phyloP scores from a whole-genome alignment of 2,888 invertebrate species.

The Oxytorus armatus region DNA sequence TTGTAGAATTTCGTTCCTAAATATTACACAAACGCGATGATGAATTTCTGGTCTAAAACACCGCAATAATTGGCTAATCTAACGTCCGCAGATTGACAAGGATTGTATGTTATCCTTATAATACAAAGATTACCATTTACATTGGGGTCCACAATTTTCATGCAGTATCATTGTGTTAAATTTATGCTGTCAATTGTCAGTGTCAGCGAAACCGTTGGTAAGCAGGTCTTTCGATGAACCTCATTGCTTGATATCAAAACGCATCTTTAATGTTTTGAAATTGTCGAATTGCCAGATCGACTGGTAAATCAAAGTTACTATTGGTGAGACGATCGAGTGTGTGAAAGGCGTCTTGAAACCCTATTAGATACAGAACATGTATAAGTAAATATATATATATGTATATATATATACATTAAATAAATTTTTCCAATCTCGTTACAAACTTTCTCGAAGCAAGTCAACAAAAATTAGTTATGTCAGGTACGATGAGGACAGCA shows the following conservation, averaged over 20 bases:
- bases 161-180: conserved; percentile 25
- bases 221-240: background rate
- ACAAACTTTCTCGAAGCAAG: background rate
- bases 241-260: conserved; percentile 75
- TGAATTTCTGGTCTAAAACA: conserved; percentile 1
- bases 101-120: conserved; percentile 7
- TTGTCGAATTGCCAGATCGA: conserved; percentile 97
- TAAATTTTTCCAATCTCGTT: background rate
- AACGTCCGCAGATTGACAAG: conserved; percentile 4
- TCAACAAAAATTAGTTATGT: too few species aligned
- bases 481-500: too few species aligned
- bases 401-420: background rate
- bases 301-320: conserved; percentile 96
- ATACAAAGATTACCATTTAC: conserved; percentile 13
- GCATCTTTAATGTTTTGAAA: conserved; percentile 99
- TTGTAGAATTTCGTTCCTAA: background rate
- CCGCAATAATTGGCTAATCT: background rate
- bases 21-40: background rate
- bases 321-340: conserved; percentile 94
- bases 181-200: conserved; percentile 18
- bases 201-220: conserved; percentile 1
- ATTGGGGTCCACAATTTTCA: conserved; percentile 42
- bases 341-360: conserved; percentile 97
- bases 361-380: conserved; percentile 84
- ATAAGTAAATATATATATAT: too few species aligned